These are phyloP conservation scores for Sympetrum striolatum DNA, from an alignment of 2,888 invertebrate species.

Conservation along the genomic window DNA sequence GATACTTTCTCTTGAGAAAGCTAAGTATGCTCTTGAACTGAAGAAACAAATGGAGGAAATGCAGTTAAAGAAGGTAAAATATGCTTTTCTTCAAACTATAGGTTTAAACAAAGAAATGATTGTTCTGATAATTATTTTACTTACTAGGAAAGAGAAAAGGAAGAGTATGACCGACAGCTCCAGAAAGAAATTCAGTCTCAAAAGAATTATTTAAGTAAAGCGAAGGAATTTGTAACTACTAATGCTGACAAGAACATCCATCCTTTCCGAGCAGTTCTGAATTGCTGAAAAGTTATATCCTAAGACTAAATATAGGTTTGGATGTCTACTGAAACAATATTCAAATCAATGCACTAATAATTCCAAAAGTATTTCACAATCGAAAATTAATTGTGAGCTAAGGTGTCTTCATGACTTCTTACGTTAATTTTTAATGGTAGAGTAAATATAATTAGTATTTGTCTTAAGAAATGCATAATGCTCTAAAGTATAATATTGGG, in stretches of 20 bases:
- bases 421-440: too few species aligned
- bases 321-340: background rate
- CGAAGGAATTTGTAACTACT: background rate
- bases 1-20: background rate
- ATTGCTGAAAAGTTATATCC: background rate
- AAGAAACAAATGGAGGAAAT: slow-evolving; percentile 24
- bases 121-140: background rate
- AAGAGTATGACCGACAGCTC: background rate
- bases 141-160: slow-evolving; percentile 15
- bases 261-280: background rate
- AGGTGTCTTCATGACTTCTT: too few species aligned
- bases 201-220: slow-evolving; percentile 4
- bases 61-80: background rate
- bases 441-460: too few species aligned
- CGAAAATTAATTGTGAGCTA: too few species aligned
- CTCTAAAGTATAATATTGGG: too few species aligned
- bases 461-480: too few species aligned
- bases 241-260: background rate
- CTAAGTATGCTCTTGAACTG: slow-evolving; percentile 8
- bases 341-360: too few species aligned
- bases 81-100: background rate
- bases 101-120: background rate
- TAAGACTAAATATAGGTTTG: background rate
- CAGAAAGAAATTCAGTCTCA: background rate
- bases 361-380: too few species aligned